Base-by-base conservation (phyloP, 2,888 invertebrate genomes). In the Tortricodes alternella region DNA sequence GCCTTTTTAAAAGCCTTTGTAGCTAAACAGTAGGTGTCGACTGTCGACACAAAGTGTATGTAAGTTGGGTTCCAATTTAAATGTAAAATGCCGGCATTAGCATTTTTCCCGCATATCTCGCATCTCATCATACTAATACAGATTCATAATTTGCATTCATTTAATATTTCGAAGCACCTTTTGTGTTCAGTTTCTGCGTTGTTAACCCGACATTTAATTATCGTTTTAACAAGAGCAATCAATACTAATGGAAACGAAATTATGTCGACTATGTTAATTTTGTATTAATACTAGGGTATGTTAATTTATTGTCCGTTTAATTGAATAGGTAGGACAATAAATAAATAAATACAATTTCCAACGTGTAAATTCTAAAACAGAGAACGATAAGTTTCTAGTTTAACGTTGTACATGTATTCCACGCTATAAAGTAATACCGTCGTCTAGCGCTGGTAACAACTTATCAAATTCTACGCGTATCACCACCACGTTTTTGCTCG, bases 201-300 rank as follows among this genome's bases (percentile, higher is more conserved):
- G 41, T 55, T 48, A 27, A 23, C n/a, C 41, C 48, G 41, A 53
- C 34, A 24, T 53, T 48, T 53, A 53, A 53, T 48, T 53, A 53
- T 18, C 19, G 34, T 15, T 41, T 24, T 32, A 46, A 21, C 53
- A 29, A 39, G 32, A 16, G 23, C 24, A 46, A 18, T 23, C 23
- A 44, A 37, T 16, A 27, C 6, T 3, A 21, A 4, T 21, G 21
- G 34, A 11, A 34, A 11, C 7, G 34, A 37, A 38, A 21, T 38
- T 46, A 37, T 52, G 52, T 38, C 37, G 18, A 29, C 39, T 4
- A 11, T 39, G 21, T 39, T n/a, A n/a, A n/a, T n/a, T n/a, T n/a
- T n/a, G n/a, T n/a, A n/a, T n/a, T n/a, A n/a, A n/a, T n/a, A n/a
- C n/a, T n/a, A n/a, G n/a, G n/a, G n/a, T n/a, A n/a, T n/a, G n/a